These are phyloP conservation scores for Chalcis sispes DNA, from an alignment of 2,888 invertebrate species.

Conservation along the genomic window DNA sequence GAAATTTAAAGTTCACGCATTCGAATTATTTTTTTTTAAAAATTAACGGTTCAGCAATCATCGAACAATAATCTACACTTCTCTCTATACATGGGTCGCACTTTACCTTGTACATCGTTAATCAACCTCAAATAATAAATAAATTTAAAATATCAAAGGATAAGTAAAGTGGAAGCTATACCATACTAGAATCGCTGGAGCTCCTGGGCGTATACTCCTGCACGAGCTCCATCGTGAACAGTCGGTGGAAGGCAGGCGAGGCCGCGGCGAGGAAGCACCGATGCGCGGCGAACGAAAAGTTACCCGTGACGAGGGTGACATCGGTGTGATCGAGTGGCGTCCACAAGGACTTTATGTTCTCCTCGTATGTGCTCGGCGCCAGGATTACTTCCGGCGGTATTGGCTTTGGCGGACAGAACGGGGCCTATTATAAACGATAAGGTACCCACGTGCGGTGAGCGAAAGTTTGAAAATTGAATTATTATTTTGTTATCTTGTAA, in stretches of 20 bases:
- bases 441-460: no score
- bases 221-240: slow-evolving; percentile 84
- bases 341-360: slow-evolving; percentile 88
- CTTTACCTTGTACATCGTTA: no score
- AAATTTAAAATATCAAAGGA: no score
- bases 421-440: slow-evolving; percentile 79
- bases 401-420: slow-evolving; percentile 95
- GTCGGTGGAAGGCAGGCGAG: slow-evolving; percentile 87
- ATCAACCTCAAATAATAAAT: no score
- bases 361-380: slow-evolving; percentile 86
- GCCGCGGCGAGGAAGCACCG: slow-evolving; percentile 90
- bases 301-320: slow-evolving; percentile 89
- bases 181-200: slow-evolving; percentile 95
- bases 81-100: no score
- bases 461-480: no score
- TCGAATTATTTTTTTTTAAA: neutral
- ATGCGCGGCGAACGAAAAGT: slow-evolving; percentile 89
- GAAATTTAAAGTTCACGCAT: neutral
- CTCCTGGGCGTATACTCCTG: slow-evolving; percentile 86
- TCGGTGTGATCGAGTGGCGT: slow-evolving; percentile 90
- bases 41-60: no score
- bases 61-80: no score
- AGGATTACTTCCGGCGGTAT: slow-evolving; percentile 88
- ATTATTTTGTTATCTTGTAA: no score
- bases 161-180: slow-evolving; percentile 66